Evolutionary conservation across 2,888 invertebrate genomes (phyloP).

Genomic region (Nycteola revayana): DNA sequence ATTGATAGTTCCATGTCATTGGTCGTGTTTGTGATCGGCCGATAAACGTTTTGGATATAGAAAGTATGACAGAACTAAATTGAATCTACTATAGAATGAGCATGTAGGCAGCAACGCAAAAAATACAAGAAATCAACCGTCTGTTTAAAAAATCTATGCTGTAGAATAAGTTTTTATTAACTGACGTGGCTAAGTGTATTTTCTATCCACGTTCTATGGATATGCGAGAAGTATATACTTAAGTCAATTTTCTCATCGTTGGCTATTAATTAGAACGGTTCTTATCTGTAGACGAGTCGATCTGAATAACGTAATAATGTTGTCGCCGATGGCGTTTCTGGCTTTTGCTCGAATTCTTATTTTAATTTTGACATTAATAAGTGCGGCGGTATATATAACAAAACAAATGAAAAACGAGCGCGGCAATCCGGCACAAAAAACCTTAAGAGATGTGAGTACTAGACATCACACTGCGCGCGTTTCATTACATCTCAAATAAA

Average conservation of each 20-base stretch:
- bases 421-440: conserved; percentile 65
- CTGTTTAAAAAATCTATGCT: conserved; percentile 46
- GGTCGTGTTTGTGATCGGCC: conserved; percentile 72
- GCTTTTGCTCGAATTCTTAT: conserved; percentile 61
- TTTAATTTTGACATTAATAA: conserved; percentile 72
- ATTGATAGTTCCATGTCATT: conserved; percentile 81
- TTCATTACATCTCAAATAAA: conserved; percentile 78
- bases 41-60: conserved; percentile 74
- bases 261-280: conserved; percentile 61
- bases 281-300: conserved; percentile 40
- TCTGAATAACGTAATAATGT: conserved; percentile 65
- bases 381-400: conserved; percentile 57
- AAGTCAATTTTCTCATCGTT: conserved; percentile 49
- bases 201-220: conserved; percentile 19
- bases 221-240: no score
- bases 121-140: conserved; percentile 42
- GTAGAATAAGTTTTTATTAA: conserved; percentile 27
- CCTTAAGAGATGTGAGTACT: conserved; percentile 63
- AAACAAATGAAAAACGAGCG: conserved; percentile 74
- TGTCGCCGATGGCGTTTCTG: conserved; percentile 66
- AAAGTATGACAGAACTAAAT: conserved; percentile 72
- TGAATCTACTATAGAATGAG: conserved; percentile 57
- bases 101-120: conserved; percentile 61
- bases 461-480: conserved; percentile 71
- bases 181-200: conserved; percentile 14